Base-by-base conservation (phyloP, 2,797 vertebrate species). In the Oophaga sylvatica region DNA sequence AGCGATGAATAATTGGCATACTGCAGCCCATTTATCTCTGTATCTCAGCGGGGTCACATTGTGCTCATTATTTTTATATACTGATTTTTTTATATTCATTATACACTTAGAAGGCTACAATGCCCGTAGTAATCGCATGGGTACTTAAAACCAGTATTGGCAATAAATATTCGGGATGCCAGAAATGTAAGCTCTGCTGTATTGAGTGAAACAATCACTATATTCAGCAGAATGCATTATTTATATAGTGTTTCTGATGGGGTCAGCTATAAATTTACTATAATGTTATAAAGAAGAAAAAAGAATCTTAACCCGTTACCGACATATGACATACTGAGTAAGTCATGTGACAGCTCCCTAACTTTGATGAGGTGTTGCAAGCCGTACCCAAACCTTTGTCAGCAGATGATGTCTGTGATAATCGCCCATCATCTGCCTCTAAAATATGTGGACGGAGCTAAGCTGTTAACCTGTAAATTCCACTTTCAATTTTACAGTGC, bases 21-120 rank as follows among this genome's bases (percentile, higher is more conserved):
- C 80, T 45, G 19, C 45, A 82, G 53, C 80, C 81, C 86, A 87
- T 87, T 87, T 87, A 83, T 87, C 80, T 82, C 86, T 67, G 45
- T 77, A 83, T 56, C 86, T 83, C 86, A 76, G 70, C 80, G 82
- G 71, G 80, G 80, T 81, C 86, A 77, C 80, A 62, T 22, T 56
- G 71, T 70, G 73, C 80, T 87, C 56, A 65, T 70, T 65, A 77
- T 73, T 87, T 77, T 79, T n/a, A 29, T 62, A 31, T 86, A 68
- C 31, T 70, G 53, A 16, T 45, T 31, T 71, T 82, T 83, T 81
- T 35, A 48, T 73, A 83, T 83, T 87, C 31, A 79, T 60, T 83
- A 48, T 22, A 79, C 75, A 83, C 63, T 29, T 65, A 19, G 48
- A 75, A 68, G 56, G 60, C 73, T 87, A 82, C 70, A 78, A 65